Base-by-base conservation (phyloP, 2,113 vertebrate species). In the Oreotrochilus melanogaster region DNA sequence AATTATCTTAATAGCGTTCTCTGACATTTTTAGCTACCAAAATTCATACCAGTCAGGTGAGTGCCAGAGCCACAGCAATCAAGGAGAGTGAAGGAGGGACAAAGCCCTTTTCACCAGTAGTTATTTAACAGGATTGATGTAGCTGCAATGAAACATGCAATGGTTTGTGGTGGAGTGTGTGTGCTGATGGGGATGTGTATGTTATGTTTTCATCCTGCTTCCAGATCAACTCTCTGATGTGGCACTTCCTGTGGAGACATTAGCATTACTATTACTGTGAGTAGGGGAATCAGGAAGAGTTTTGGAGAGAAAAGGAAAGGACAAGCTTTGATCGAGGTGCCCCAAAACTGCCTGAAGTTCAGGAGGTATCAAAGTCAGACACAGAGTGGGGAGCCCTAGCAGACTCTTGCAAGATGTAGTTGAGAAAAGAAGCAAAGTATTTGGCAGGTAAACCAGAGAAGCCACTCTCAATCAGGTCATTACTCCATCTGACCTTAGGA, bases 301-400 rank as follows among this genome's bases (percentile, higher is more conserved):
- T 33, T 2, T 33, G 9, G 18, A 6, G 8, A 74, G 18, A 62
- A 86, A 65, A 78, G 7, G 14, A 37, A 71, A 27, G 15, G 72
- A 53, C 13, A 51, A 43, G 4, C 14, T 88, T 69, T 57, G 14
- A 61, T 28, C 7, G 57, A 27, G 10, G 37, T 47, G 5, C 5
- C 80, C 70, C 56, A 56, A 56, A 56, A 31, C 18, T 70, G 15
- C 7, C 4, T 51, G 10, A 80, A 30, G n/a, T 25, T 65, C 62
- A 83, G 24, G 14, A 42, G 10, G 11, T 42, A 85, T 5, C 18
- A 9, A 73, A 84, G 39, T 39, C 53, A 76, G 39, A 78, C 8
- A 35, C 0, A 0, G 16, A 45, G 14, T 0, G 0, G 1, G 9
- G 22, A 80, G 37, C n/a, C 27, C 76, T 37, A n/a, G 24, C 4